phyloP scores from a whole-genome alignment of 2,888 invertebrate genomes.

The Eretmocerus hayati region DNA sequence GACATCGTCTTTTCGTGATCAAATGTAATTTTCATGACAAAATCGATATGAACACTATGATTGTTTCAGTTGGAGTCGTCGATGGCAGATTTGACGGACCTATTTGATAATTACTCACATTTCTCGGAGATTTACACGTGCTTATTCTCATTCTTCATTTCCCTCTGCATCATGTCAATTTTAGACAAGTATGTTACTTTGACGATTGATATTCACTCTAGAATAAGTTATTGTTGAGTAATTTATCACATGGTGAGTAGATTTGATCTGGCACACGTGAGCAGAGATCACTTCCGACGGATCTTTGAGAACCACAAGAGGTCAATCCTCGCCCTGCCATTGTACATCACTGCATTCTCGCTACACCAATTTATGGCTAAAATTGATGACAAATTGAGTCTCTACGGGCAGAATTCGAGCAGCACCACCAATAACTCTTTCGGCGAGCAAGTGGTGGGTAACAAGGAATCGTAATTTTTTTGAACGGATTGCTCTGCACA shows the following conservation, averaged over 20 bases:
- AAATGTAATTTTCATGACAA: no score
- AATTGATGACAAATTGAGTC: slow-evolving; percentile 33
- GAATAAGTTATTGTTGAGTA: no score
- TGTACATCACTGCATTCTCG: slow-evolving; percentile 37
- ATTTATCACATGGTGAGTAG: slow-evolving; percentile 28
- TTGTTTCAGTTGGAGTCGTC: slow-evolving; percentile 33
- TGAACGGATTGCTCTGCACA: no score
- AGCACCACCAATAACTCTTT: no score
- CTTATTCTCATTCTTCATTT: slow-evolving; percentile 35
- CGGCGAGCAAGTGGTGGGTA: no score
- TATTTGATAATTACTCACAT: slow-evolving; percentile 29
- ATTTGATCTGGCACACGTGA: slow-evolving; percentile 37
- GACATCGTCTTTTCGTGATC: no score
- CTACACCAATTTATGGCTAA: slow-evolving; percentile 34
- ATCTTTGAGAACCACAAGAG: slow-evolving; percentile 33
- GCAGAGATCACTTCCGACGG: slow-evolving; percentile 32
- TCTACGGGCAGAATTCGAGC: slow-evolving; percentile 27
- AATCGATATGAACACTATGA: no score
- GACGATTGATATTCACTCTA: no score
- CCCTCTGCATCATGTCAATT: slow-evolving; percentile 34
- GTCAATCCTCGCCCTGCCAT: slow-evolving; percentile 34
- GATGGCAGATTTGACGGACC: slow-evolving; percentile 29
- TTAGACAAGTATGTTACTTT: slow-evolving; percentile 36
- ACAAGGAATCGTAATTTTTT: no score
- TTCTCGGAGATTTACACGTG: slow-evolving; percentile 37